Evolutionary conservation across 2,888 invertebrate genomes (phyloP), one percentile per base, ranked within the genome.

Genomic region (Pogonocherus hispidulus): DNA sequence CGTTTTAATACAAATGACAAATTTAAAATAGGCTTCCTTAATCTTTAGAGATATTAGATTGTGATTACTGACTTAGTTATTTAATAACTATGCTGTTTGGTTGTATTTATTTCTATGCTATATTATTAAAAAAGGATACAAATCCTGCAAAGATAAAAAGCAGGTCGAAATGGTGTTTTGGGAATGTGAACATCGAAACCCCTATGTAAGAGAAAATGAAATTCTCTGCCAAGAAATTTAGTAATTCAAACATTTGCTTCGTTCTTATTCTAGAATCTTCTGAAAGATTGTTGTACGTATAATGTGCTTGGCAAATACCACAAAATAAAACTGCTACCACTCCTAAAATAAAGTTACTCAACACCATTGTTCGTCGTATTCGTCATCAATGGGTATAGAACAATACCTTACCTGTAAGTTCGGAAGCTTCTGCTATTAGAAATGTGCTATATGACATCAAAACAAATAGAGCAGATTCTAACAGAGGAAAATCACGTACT

Each of bases 201-300:
- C 99, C 99, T 81, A 99, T 98, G 87, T 99, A 99, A 2, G 95
- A 95, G 87, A 99, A 99, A 81, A 99, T 98, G 86, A 99, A 99
- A 86, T 98, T 98, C 84, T 99, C 99, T 0, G 98, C 96, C 74
- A 99, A 87, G 86, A 99, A 99, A 87, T 98, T 98, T 73, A 98
- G 89, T 79, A 98, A 87, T 84, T 97, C 96, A 86, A 97, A 97
- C 79, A 97, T 89, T 84, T 96, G 94, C 86, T 97, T 97, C 27
- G 97, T 97, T 74, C 96, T 88, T 74, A 90, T 90, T 76, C 96
- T 90, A 0, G 97, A 96, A 82, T 96, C 95, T 63, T 91, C 89
- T 0, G 97, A 97, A 35, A 98, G 87, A 86, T 98, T 98, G 87
- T 99, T 98, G 87, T 96, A 98, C 0, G 99, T 99, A 85, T 99